These are phyloP conservation scores for Perodicticus potto DNA, from an alignment of 2,797 vertebrate species.

Conservation along the genomic window DNA sequence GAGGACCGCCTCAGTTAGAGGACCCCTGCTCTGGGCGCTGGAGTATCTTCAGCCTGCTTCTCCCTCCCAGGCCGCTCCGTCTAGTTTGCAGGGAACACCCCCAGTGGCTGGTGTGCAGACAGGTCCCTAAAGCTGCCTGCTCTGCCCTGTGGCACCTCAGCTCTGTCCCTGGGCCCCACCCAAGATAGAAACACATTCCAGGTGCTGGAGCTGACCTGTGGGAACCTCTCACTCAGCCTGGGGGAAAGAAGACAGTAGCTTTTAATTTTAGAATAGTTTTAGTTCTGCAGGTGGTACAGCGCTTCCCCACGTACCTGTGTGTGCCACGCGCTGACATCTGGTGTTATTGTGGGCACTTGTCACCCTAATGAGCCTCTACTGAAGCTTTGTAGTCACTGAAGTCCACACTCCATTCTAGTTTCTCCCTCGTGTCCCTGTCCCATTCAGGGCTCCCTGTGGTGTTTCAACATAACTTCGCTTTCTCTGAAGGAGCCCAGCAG, in stretches of 20 bases:
- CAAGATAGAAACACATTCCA: neutral
- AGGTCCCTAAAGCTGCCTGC: neutral
- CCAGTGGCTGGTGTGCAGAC: neutral
- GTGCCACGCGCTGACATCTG: fast-evolving
- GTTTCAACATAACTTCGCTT: neutral
- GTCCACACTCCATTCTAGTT: neutral
- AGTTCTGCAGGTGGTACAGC: neutral
- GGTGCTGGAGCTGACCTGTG: neutral
- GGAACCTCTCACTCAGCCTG: neutral
- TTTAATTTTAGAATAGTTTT: neutral
- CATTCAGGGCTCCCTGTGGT: neutral
- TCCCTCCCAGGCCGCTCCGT: neutral
- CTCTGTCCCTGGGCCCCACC: neutral
- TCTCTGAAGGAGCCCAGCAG: neutral
- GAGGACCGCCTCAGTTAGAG: neutral
- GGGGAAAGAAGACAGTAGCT: neutral
- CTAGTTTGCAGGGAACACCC: neutral
- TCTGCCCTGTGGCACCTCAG: neutral
- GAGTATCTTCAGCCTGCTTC: neutral
- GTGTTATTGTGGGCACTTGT: fast-evolving
- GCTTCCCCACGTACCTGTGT: fast-evolving
- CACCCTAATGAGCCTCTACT: neutral
- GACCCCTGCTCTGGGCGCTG: neutral
- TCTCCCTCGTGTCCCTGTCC: neutral
- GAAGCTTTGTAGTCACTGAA: too few relatives aligned